Evolutionary conservation across 2,113 vertebrate species (phyloP).

Genomic region (Labrus mixtus): DNA sequence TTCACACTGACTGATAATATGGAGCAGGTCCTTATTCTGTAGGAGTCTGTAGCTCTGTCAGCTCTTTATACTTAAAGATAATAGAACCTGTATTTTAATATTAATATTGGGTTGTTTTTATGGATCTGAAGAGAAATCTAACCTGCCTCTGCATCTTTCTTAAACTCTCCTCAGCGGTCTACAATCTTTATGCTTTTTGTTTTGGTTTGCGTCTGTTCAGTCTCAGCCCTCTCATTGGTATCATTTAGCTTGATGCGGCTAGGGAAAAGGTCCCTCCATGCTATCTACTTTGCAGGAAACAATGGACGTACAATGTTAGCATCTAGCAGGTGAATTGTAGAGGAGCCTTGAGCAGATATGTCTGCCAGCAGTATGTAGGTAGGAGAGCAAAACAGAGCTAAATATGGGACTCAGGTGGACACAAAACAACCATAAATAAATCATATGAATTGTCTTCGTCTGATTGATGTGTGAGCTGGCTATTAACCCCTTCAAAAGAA

Average conservation of each 20-base stretch:
- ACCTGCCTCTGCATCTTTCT: too few species aligned
- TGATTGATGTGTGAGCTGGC: too few species aligned
- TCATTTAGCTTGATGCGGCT: not conserved
- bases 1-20: conserved; percentile 5
- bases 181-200: too few species aligned
- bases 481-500: too few species aligned
- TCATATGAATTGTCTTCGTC: too few species aligned
- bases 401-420: not conserved
- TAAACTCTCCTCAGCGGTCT: too few species aligned
- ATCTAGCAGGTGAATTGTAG: not conserved
- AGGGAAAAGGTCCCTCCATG: not conserved
- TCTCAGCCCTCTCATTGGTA: not conserved
- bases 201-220: not conserved
- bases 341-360: not conserved
- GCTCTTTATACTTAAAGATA: not conserved
- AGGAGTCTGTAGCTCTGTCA: too few species aligned
- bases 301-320: not conserved
- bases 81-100: not conserved
- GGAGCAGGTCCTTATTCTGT: not conserved
- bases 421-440: not conserved
- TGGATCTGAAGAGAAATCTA: too few species aligned
- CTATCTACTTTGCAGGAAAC: too few species aligned
- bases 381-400: not conserved
- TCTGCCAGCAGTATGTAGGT: not conserved
- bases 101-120: too few species aligned